Conservation (phyloP, 2,888 invertebrate species). For the Tubulanus polymorphus region DNA sequence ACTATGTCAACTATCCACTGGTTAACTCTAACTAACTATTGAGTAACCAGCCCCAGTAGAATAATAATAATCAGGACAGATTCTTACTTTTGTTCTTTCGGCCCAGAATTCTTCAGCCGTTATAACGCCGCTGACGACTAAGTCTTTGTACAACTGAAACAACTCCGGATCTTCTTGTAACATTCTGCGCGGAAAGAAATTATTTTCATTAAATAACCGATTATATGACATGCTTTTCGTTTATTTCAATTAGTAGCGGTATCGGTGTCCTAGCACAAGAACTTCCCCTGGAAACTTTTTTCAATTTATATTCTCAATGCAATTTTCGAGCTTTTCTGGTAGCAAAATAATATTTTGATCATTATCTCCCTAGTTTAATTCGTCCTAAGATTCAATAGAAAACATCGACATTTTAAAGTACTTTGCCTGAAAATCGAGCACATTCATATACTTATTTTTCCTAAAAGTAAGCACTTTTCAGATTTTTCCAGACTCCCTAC, state of each 20-base stretch:
- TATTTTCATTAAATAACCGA: not conserved
- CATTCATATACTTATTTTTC: not conserved
- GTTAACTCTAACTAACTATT: too few relatives aligned
- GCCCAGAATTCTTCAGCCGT: slow-evolving; percentile 98
- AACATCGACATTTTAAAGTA: not conserved
- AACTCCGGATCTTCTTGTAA: slow-evolving; percentile 85
- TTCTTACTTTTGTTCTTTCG: slow-evolving; percentile 37
- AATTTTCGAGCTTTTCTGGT: too few relatives aligned
- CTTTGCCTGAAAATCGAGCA: too few relatives aligned
- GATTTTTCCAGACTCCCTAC: slow-evolving; percentile 86
- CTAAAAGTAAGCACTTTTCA: not conserved
- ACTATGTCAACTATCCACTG: too few relatives aligned
- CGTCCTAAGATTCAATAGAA: not conserved
- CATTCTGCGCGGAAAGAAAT: slow-evolving; percentile 59
- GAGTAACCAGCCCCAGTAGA: too few relatives aligned
- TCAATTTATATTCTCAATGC: too few relatives aligned
- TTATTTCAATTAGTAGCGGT: too few relatives aligned
- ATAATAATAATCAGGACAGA: too few relatives aligned
- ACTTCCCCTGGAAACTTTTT: too few relatives aligned
- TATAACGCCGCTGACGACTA: slow-evolving; percentile 93
- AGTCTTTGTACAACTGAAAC: slow-evolving; percentile 90
- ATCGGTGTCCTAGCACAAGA: too few relatives aligned
- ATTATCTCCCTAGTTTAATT: too few relatives aligned
- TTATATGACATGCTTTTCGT: not conserved
- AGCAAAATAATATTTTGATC: too few relatives aligned